Conservation (phyloP, 2,888 invertebrate genomes). For the Chymomyza fuscimana region DNA sequence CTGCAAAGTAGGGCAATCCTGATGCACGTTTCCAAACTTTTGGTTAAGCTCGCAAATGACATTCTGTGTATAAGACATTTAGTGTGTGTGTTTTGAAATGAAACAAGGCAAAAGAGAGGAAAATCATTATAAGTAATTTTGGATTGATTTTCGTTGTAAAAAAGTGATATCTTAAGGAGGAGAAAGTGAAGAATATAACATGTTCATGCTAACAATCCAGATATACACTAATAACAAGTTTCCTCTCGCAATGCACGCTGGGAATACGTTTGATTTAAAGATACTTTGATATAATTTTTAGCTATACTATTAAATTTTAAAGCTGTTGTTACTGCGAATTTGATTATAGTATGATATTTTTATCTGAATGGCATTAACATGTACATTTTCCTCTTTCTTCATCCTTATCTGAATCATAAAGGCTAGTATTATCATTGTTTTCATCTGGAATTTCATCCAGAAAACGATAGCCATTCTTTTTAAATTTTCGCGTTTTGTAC, state of each 20-base stretch:
- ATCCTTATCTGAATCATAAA: slow-evolving; percentile 23
- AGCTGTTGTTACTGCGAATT: neutral
- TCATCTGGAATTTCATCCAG: slow-evolving; percentile 53
- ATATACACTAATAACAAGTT: slow-evolving; percentile 48
- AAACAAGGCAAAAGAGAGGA: slow-evolving; percentile 48
- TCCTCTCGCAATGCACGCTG: slow-evolving; percentile 35
- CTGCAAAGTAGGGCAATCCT: slow-evolving; percentile 41
- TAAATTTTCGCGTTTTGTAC: slow-evolving; percentile 52
- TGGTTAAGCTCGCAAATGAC: slow-evolving; percentile 63
- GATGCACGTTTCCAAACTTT: slow-evolving; percentile 43
- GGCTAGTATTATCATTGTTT: slow-evolving; percentile 19
- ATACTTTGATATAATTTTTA: neutral
- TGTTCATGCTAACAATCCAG: slow-evolving; percentile 29
- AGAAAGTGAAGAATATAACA: slow-evolving; percentile 32
- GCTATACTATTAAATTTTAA: neutral
- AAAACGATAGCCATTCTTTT: slow-evolving; percentile 57
- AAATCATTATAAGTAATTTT: slow-evolving; percentile 47
- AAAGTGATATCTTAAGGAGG: slow-evolving; percentile 24
- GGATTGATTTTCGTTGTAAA: slow-evolving; percentile 25
- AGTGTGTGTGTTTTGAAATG: neutral
- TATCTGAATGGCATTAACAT: slow-evolving; percentile 30
- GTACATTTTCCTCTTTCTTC: slow-evolving; percentile 45
- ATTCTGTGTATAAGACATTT: slow-evolving; percentile 31
- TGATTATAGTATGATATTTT: neutral
- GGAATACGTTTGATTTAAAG: neutral